A percentile compares a stretch with the other conserved stretches of the same genome.
phyloP scores from a whole-genome alignment of 1,140 invertebrate genomes.

The Neodiprion lecontei region DNA sequence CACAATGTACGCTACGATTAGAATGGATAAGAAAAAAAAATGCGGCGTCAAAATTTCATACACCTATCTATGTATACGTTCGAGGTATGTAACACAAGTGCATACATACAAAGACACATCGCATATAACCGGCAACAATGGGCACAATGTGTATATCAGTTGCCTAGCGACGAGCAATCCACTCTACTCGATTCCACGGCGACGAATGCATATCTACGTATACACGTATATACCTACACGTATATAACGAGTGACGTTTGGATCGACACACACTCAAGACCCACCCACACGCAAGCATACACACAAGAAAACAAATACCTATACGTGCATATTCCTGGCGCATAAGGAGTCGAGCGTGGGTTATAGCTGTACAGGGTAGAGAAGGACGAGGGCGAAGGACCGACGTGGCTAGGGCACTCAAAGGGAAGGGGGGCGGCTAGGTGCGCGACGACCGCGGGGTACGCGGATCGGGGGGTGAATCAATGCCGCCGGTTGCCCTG shows the following conservation, averaged over 20 bases:
- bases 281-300: too few species aligned
- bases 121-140: conserved; percentile 28
- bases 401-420: conserved; percentile 21
- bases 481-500: conserved; percentile 56
- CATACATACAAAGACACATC: neutral
- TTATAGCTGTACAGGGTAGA: neutral
- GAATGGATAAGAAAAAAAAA: too few species aligned
- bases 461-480: conserved; percentile 48
- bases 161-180: conserved; percentile 27
- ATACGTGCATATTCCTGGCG: too few species aligned
- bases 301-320: too few species aligned
- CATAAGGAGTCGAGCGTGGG: neutral
- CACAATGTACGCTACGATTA: too few species aligned
- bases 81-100: neutral
- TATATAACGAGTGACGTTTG: neutral
- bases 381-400: conserved; percentile 18
- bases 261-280: too few species aligned
- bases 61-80: too few species aligned
- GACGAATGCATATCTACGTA: too few species aligned
- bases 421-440: conserved; percentile 28
- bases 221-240: neutral
- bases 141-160: conserved; percentile 32
- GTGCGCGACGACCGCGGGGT: conserved; percentile 22
- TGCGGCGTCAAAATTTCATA: too few species aligned
- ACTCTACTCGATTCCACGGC: too few species aligned